phyloP scores from a whole-genome alignment of 2,888 invertebrate genomes.

The Barypeithes pellucidus region DNA sequence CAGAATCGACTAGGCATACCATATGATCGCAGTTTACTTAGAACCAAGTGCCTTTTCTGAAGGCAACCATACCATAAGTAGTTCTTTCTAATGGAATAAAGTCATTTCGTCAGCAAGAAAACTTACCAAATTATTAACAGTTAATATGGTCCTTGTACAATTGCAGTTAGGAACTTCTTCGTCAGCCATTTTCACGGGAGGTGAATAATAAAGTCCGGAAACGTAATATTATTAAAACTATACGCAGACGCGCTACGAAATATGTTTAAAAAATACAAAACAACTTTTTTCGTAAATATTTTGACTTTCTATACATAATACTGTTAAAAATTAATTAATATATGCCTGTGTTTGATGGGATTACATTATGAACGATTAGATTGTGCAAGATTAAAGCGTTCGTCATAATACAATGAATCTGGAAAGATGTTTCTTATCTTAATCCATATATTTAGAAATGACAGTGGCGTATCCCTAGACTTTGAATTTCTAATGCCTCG shows the following conservation, averaged over 20 bases:
- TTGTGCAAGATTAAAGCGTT: not conserved
- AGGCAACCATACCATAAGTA: too few relatives aligned
- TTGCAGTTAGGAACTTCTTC: conserved; percentile 8
- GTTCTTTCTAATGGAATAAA: too few relatives aligned
- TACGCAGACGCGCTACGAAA: not conserved
- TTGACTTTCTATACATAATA: not conserved
- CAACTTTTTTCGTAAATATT: not conserved
- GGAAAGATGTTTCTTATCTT: conserved; percentile 10
- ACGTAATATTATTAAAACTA: not conserved
- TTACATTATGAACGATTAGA: conserved; percentile 3
- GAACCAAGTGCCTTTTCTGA: too few relatives aligned
- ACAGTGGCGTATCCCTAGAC: not conserved
- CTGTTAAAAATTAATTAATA: not conserved
- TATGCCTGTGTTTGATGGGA: not conserved
- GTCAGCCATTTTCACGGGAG: not conserved
- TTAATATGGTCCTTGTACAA: conserved; percentile 19
- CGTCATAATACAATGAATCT: conserved; percentile 1
- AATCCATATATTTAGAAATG: conserved; percentile 5
- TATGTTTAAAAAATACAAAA: not conserved
- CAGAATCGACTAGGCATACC: too few relatives aligned
- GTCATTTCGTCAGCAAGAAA: not conserved
- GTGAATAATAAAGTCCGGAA: not conserved
- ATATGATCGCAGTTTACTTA: too few relatives aligned
- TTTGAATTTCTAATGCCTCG: too few relatives aligned
- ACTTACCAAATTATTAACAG: conserved; percentile 21